Base-by-base conservation (phyloP, 30 jellyfish, hydroid and myxozoan genomes). In the Mastigias papua region DNA sequence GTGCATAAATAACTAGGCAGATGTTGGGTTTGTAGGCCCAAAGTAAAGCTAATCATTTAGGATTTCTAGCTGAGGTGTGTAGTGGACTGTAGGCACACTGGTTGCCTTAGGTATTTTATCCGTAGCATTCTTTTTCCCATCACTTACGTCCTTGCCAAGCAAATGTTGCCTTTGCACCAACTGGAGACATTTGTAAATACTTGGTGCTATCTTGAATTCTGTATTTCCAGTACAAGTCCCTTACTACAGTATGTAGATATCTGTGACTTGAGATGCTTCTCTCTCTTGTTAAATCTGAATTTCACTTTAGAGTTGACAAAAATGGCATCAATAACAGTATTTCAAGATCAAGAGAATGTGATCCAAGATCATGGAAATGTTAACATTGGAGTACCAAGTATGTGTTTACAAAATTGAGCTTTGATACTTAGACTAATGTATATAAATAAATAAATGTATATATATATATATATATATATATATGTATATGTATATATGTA, bases 321-420 rank as follows among this genome's bases (percentile, higher is more conserved):
- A 1, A 72, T 72, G 83, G 83, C 83, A 72, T 10, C 83, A 72
- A 27, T 72, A 13, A 21, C 83, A 33, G 83, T 72, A 31, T 33
- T 32, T 48, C 83, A 72, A 32, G 83, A 72, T 28, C 83, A 25
- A 32, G 83, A 72, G 35, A 72, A 72, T 22, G 35, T 19, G 1
- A 22, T 72, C 20, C 83, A 34, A 7, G 69, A 72, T n/a, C 69
- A 72, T 8, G 83, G 83, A 68, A 72, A 27, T 1, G 8, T 63
- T 29, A 34, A 49, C 35, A 15, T 42, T 6, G 67, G 83, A 49
- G 35, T 72, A n/a, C 32, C 68, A 72, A 37, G 69, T 27, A 32
- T 22, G 23, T 5, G 27, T 54, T 6, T 46, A 8, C 8, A 6
- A 8, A 46, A 46, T 46, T 6, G 23, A 11, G 27, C 27, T 54